A percentile compares a stretch with the other conserved stretches of the same genome.
Conservation (phyloP, 2,888 invertebrate species). For the Nycteola revayana region DNA sequence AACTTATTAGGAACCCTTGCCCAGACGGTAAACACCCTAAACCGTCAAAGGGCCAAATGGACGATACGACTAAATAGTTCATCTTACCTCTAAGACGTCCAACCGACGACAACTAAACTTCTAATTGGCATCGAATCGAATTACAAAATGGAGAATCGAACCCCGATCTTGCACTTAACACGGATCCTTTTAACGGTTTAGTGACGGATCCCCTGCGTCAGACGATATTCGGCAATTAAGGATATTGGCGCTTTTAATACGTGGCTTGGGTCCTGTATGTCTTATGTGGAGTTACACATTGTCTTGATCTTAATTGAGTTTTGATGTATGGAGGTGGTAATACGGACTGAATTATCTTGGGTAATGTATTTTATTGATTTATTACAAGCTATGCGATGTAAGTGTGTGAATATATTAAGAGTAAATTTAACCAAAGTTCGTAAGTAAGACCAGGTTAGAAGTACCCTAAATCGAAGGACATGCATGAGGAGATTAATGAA, state of each 20-base stretch:
- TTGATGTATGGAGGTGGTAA: slow-evolving; percentile 1
- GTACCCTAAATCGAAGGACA: too few relatives aligned
- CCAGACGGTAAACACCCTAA: slow-evolving; percentile 26
- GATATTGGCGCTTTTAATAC: slow-evolving; percentile 52
- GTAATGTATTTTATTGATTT: not conserved
- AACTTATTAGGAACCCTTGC: slow-evolving; percentile 4
- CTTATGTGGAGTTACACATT: slow-evolving; percentile 12
- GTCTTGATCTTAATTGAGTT: slow-evolving; percentile 12
- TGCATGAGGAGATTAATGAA: too few relatives aligned
- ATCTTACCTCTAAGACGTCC: slow-evolving; percentile 62
- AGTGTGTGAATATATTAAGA: too few relatives aligned
- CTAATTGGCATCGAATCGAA: slow-evolving; percentile 78
- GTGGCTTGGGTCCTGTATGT: slow-evolving; percentile 15
- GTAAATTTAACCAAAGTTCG: too few relatives aligned
- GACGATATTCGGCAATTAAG: slow-evolving; percentile 76
- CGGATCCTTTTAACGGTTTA: slow-evolving; percentile 81
- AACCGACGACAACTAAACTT: slow-evolving; percentile 70
- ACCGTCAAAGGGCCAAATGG: slow-evolving; percentile 47
- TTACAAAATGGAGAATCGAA: slow-evolving; percentile 78
- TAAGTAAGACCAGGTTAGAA: too few relatives aligned
- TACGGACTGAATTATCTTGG: slow-evolving; percentile 1
- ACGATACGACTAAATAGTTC: slow-evolving; percentile 42
- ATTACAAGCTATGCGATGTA: too few relatives aligned
- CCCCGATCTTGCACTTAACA: slow-evolving; percentile 76
- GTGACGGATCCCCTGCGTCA: slow-evolving; percentile 70